Evolutionary conservation across 1,140 invertebrate species (phyloP).

Genomic region (Trialeurodes vaporariorum): DNA sequence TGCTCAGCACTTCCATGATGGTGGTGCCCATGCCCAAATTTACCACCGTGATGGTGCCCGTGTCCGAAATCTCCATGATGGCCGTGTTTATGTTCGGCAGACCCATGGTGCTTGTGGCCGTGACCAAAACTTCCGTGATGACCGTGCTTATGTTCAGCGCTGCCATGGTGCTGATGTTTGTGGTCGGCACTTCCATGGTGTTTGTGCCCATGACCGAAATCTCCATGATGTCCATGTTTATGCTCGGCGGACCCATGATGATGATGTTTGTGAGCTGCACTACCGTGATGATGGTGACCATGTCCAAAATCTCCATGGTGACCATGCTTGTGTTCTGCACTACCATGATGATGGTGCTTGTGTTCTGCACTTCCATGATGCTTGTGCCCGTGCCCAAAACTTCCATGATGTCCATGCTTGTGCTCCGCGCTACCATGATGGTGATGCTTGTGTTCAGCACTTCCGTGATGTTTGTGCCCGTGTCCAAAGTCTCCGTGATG

Average conservation of each 20-base stretch:
- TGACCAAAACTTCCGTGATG: slow-evolving; percentile 18
- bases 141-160: slow-evolving; percentile 14
- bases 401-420: slow-evolving; percentile 16
- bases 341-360: slow-evolving; percentile 17
- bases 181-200: slow-evolving; percentile 17
- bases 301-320: slow-evolving; percentile 16
- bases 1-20: slow-evolving; percentile 8
- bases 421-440: slow-evolving; percentile 17
- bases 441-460: slow-evolving; percentile 14
- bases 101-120: slow-evolving; percentile 1
- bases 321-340: slow-evolving; percentile 11
- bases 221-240: slow-evolving; percentile 15
- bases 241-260: slow-evolving; percentile 14
- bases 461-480: slow-evolving; percentile 17
- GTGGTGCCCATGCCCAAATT: slow-evolving; percentile 4
- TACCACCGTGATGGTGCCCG: slow-evolving; percentile 15
- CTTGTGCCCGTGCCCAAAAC: slow-evolving; percentile 16
- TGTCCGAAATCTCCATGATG: slow-evolving; percentile 16
- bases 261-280: slow-evolving; percentile 16
- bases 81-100: slow-evolving; percentile 5
- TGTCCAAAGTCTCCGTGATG: slow-evolving; percentile 18
- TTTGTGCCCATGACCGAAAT: slow-evolving; percentile 18
- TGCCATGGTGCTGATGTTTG: slow-evolving; percentile 17
- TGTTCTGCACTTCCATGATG: slow-evolving; percentile 17
- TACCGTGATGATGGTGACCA: slow-evolving; percentile 16